Evolutionary conservation across 2,888 invertebrate species (phyloP).

Genomic region (Gandaritis pyraliata): DNA sequence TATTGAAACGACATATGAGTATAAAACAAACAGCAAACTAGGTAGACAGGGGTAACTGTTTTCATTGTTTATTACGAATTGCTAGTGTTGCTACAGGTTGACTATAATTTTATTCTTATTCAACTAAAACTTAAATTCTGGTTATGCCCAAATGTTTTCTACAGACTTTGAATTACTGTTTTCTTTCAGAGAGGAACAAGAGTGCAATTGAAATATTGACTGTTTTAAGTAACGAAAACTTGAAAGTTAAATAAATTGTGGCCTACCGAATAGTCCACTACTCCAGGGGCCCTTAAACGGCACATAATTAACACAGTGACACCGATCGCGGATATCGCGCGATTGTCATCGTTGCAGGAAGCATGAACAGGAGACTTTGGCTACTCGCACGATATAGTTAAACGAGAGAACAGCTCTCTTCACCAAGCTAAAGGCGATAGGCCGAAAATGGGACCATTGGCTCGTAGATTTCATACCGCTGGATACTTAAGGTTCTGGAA

Average conservation of each 20-base stretch:
- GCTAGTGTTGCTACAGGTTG: no score
- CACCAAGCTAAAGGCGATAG: no score
- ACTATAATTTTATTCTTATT: no score
- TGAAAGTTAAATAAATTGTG: neutral
- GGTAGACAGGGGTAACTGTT: neutral
- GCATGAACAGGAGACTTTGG: slow-evolving; percentile 8
- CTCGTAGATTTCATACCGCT: no score
- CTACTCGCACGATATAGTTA: slow-evolving; percentile 8
- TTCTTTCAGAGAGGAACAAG: no score
- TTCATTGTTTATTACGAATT: no score
- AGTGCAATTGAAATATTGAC: no score
- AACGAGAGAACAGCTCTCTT: slow-evolving; percentile 5
- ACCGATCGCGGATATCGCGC: slow-evolving; percentile 33
- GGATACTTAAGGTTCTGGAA: no score
- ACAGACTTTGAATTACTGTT: no score
- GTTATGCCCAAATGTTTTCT: no score
- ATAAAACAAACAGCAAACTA: neutral
- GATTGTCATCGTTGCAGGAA: slow-evolving; percentile 30
- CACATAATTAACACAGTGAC: slow-evolving; percentile 51
- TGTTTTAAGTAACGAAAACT: neutral
- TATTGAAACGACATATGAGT: neutral
- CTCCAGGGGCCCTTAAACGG: neutral
- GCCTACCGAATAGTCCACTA: neutral
- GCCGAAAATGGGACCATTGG: no score
- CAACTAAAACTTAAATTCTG: no score